These are phyloP conservation scores for Laupala kohalensis DNA, from an alignment of 1,140 invertebrate species.

Conservation along the genomic window DNA sequence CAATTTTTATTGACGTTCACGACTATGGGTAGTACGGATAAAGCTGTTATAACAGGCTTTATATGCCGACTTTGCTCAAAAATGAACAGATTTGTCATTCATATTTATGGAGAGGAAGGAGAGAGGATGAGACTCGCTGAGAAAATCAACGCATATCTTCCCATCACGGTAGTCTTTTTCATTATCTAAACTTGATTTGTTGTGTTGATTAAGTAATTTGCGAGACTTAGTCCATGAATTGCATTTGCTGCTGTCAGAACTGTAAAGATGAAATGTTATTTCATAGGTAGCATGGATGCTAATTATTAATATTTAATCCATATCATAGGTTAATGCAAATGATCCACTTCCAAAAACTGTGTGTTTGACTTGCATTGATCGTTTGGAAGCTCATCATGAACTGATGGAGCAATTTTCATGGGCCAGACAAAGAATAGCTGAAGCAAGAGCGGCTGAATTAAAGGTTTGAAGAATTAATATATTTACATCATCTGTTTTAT, in stretches of 20 bases:
- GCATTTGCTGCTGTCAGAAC: not conserved
- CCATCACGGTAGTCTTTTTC: slow-evolving; percentile 48
- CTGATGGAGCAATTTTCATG: slow-evolving; percentile 42
- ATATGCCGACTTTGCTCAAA: slow-evolving; percentile 65
- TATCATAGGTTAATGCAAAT: slow-evolving; percentile 47
- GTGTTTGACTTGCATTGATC: slow-evolving; percentile 50
- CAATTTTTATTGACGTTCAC: too few relatives aligned
- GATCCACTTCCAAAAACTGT: slow-evolving; percentile 62
- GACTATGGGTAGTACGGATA: slow-evolving; percentile 67
- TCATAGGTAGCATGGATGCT: not conserved
- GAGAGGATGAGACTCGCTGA: slow-evolving; percentile 52
- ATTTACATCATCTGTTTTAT: not conserved
- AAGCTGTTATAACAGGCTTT: slow-evolving; percentile 59
- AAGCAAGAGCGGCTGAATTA: slow-evolving; percentile 3
- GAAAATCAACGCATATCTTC: slow-evolving; percentile 61
- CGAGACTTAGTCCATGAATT: not conserved
- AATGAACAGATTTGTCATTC: slow-evolving; percentile 63
- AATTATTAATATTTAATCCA: not conserved
- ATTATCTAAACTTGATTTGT: not conserved
- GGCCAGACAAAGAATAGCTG: slow-evolving; percentile 25
- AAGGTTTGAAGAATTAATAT: not conserved
- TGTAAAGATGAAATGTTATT: not conserved
- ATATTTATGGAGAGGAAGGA: slow-evolving; percentile 63
- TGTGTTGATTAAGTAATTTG: not conserved
- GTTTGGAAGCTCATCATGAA: slow-evolving; percentile 53